A percentile compares a stretch with the other conserved stretches of the same genome.
Evolutionary conservation across 2,113 vertebrate genomes (phyloP).

Genomic region (Ellobius talpinus): DNA sequence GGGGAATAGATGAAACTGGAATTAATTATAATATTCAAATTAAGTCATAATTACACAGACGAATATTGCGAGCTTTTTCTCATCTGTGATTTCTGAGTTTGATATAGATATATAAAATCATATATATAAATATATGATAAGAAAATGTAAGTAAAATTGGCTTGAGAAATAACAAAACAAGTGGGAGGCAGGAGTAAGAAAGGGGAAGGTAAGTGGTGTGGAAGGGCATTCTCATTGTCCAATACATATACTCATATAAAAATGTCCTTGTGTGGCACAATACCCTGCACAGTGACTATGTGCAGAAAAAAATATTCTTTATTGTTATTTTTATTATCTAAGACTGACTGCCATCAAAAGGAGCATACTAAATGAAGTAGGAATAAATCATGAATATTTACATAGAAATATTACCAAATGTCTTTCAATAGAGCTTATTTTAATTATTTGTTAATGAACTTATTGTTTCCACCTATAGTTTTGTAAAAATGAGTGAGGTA

Average conservation of each 20-base stretch:
- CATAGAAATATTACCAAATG: background rate
- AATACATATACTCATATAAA: background rate
- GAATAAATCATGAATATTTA: background rate
- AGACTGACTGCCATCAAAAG: background rate
- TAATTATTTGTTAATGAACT: background rate
- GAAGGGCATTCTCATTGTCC: background rate
- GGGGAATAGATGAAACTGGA: background rate
- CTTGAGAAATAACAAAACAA: background rate
- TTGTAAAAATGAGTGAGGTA: background rate
- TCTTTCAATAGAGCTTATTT: slow-evolving; percentile 1
- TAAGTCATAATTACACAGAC: background rate
- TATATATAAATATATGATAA: background rate
- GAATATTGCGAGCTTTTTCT: background rate
- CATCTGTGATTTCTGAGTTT: background rate
- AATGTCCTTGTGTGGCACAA: background rate
- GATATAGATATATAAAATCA: background rate
- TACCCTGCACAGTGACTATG: background rate
- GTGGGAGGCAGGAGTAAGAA: background rate
- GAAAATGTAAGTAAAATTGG: background rate
- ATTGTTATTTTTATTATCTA: background rate
- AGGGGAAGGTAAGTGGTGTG: accelerated
- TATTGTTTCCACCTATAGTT: background rate
- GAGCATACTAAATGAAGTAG: background rate
- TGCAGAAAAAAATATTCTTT: background rate
- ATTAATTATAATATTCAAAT: background rate